Evolutionary conservation across 2,888 invertebrate species (phyloP).

Genomic region (Rhabditoides inermis): DNA sequence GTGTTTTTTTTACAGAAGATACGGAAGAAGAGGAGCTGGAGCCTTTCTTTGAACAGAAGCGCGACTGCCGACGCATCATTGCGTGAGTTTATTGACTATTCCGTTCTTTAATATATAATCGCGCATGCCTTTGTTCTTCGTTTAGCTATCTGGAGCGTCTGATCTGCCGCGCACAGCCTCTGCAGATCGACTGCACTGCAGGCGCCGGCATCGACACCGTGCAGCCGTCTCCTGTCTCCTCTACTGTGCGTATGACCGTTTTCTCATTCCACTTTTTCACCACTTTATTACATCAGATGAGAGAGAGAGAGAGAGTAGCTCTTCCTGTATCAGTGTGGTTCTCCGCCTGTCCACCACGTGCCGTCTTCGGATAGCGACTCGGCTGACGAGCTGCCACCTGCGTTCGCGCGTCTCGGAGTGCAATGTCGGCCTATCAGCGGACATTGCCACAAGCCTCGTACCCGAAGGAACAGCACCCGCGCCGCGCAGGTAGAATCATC

Average conservation of each 20-base stretch:
- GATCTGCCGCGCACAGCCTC: conserved; percentile 7
- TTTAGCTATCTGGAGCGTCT: conserved; percentile 28
- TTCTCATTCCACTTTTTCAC: no score
- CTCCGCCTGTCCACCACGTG: no score
- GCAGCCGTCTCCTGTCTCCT: no score
- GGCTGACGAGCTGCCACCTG: conserved; percentile 19
- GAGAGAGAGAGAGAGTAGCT: no score
- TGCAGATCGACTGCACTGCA: conserved; percentile 19
- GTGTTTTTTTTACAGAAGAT: conserved; percentile 8
- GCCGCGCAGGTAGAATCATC: conserved; percentile 4
- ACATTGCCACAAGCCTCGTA: no score
- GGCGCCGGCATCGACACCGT: conserved; percentile 13
- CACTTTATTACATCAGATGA: no score
- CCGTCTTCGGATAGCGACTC: conserved; percentile 21
- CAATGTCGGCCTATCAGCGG: no score
- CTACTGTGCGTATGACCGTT: no score
- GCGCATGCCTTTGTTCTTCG: no score
- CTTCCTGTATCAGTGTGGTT: no score
- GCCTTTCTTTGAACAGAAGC: conserved; percentile 40
- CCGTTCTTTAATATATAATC: no score
- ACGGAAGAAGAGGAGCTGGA: conserved; percentile 34
- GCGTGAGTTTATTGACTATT: no score
- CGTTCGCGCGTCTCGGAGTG: conserved; percentile 8
- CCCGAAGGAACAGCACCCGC: conserved; percentile 4
- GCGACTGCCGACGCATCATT: conserved; percentile 31